phyloP scores from a whole-genome alignment of 2,797 vertebrate genomes.

The Melanotaenia trifasciata region DNA sequence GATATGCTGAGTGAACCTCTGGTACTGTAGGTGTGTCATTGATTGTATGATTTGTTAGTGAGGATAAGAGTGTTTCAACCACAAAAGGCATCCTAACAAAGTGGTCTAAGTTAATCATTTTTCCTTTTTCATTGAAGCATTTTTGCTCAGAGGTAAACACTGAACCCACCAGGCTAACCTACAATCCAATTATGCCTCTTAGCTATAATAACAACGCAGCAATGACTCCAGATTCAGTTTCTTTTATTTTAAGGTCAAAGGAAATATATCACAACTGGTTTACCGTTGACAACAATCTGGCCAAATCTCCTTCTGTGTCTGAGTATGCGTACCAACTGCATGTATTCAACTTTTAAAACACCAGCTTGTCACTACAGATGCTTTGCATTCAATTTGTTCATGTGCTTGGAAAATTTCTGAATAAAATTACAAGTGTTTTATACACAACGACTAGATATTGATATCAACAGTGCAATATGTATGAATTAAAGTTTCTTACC shows the following conservation, averaged over 20 bases:
- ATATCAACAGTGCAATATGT: not conserved
- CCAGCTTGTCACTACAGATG: not conserved
- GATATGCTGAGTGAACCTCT: not conserved
- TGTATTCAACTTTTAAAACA: not conserved
- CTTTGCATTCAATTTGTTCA: conserved; percentile 2
- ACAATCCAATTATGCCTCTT: conserved; percentile 15
- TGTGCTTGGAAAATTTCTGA: conserved; percentile 14
- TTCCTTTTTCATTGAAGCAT: not conserved
- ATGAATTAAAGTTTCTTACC: conserved; percentile 62
- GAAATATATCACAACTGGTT: not conserved
- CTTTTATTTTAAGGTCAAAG: conserved; percentile 27
- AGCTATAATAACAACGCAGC: conserved; percentile 12
- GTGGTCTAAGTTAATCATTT: not conserved
- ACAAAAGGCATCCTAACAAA: conserved; percentile 2
- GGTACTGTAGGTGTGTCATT: not conserved
- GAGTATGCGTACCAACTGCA: not conserved
- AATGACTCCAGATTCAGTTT: conserved; percentile 24
- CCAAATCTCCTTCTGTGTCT: conserved; percentile 6
- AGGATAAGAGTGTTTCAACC: not conserved
- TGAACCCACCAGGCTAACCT: conserved; percentile 13
- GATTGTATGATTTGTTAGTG: not conserved
- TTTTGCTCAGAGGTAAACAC: conserved; percentile 3
- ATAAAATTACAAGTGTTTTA: conserved; percentile 3
- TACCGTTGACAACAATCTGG: not conserved
- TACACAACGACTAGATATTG: not conserved